phyloP scores from a whole-genome alignment of 2,113 vertebrate species.

The Gymnorhina tibicen region DNA sequence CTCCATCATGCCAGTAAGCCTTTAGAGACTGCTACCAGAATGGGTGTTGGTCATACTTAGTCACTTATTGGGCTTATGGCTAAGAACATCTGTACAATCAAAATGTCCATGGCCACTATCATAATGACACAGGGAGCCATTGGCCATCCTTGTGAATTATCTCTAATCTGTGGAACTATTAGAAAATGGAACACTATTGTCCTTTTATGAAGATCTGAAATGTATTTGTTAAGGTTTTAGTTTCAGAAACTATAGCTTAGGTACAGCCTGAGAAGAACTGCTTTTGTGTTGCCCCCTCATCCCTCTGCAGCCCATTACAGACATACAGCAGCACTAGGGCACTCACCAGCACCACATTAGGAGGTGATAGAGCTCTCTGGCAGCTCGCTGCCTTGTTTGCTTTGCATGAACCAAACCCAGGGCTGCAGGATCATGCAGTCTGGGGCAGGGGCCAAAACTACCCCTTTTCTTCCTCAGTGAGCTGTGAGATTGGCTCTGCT shows the following conservation, averaged over 20 bases:
- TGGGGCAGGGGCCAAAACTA: neutral
- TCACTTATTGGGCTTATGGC: neutral
- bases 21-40: neutral
- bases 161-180: neutral
- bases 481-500: neutral
- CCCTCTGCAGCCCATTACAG: rapidly evolving
- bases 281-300: neutral
- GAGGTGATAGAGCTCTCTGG: neutral
- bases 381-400: neutral
- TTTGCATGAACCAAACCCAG: neutral
- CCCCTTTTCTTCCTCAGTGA: neutral
- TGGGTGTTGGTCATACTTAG: neutral
- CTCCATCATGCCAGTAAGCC: neutral
- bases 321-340: rapidly evolving
- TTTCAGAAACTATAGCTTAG: neutral
- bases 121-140: neutral
- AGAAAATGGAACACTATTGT: neutral
- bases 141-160: neutral
- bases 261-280: neutral
- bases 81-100: neutral
- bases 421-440: neutral
- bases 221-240: neutral
- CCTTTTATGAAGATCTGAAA: neutral
- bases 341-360: rapidly evolving
- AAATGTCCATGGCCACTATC: neutral